Evolutionary conservation across 2,113 vertebrate species (phyloP), one percentile per base, ranked within the genome.

Genomic region (Indicator maculatus): DNA sequence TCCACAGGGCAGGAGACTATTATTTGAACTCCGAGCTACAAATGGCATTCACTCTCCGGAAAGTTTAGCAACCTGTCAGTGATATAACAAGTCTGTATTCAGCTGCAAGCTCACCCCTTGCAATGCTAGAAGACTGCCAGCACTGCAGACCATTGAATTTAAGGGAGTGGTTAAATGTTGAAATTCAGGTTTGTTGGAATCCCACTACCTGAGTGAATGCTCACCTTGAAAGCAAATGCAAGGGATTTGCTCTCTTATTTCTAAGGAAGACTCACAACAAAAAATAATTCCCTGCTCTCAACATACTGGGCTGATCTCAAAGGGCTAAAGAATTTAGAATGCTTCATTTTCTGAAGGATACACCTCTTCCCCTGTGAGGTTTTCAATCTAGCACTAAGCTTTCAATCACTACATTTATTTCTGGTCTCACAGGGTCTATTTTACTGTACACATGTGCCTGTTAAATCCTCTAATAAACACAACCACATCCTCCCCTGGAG

Each of bases 121-220:
- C 64, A 61, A 13, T 23, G 87, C 75, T 94, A 18, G 38, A 78
- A 59, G 66, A 56, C 86, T 83, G 67, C 76, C 76, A 83, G 53
- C 33, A 27, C 30, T 30, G 83, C 92, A 80, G 83, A 83, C 66
- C 67, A 44, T 0, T 41, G 78, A 58, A 74, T 55, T 61, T 27
- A 47, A 91, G 88, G 95, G 94, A 91, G 45, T 89, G 84, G 78
- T 79, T 93, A 63, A 93, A 90, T 90, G 91, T 4, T 95, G 88
- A 96, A 95, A 96, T 94, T 96, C 95, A 93, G 78, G 83, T 96
- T 97, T 95, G 41, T 8, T 91, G 89, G 81, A 91, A 97, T 86
- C 66, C 77, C 86, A 88, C 83, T 28, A 69, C 33, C 90, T 65
- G 41, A 86, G 66, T 33, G 45, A 90, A 55, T 13, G 83, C 86